Base-by-base conservation (phyloP, 2,113 vertebrate species). In the Hippotragus niger region DNA sequence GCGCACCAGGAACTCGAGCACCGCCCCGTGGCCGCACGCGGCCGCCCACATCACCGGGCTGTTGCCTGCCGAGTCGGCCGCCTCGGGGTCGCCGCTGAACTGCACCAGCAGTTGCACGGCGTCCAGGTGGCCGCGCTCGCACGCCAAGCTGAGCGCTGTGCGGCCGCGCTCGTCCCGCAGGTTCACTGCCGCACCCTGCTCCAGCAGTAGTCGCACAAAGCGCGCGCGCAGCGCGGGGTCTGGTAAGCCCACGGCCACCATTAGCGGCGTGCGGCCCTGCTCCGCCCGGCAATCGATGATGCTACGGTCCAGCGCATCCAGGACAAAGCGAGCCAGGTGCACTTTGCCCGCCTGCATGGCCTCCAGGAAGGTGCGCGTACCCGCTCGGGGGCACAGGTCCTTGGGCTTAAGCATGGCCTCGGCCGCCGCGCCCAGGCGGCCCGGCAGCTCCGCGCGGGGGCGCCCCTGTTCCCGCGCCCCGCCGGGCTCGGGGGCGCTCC, bases 311-410 rank as follows among this genome's bases (percentile, higher is more conserved):
- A 99, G 96, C 11, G 99, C 99, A 1, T 99, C 99, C 98, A 99
- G 98, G 93, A 99, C 99, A 74, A 99, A 99, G 36, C 99, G 99
- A 3, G 99, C 99, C 88, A 99, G 98, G 98, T 99, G 99, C 94
- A 99, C 99, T 97, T 99, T 99, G 76, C 99, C 99, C 4, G 98
- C 98, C 17, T 99, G 99, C 99, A 99, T 99, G 88, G 99, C 99
- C 40, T 99, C 99, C 21, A 99, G 98, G 96, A 99, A 99, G 55
- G 99, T 99, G 98, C 99, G 99, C 52, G 99, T 99, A 67, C 99
- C 99, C 92, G 99, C 99, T 93, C 99, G 99, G 97, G 99, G 99
- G 83, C 99, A 99, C 95, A 99, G 98, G 97, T 99, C 99, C 98
- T 99, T 99, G 10, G 99, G 99, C 80, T 99, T 98, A 98, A 99